Base-by-base conservation (phyloP, 2,113 vertebrate species). In the Calidris pygmaea region DNA sequence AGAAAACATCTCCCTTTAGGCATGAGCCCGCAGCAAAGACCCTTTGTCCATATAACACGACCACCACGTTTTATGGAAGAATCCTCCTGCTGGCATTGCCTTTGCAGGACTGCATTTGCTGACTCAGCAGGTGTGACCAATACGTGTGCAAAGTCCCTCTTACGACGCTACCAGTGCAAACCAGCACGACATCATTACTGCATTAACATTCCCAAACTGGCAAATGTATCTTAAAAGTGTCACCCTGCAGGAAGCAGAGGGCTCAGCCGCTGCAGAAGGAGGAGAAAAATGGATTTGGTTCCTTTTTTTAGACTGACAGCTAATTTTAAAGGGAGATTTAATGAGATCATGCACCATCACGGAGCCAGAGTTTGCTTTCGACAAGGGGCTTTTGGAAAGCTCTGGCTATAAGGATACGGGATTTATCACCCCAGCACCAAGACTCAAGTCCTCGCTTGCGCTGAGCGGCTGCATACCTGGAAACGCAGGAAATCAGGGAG, bases 321-420 rank as follows among this genome's bases (percentile, higher is more conserved):
- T 84, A 7, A 16, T 43, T 77, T 75, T 16, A 45, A 83, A 86
- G 37, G 67, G 86, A 74, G 29, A 50, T 92, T 84, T 62, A 43
- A 55, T 1, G 27, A 86, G 68, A 52, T 63, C 55, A 47, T 0
- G 1, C 39, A 24, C 67, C 43, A 41, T 3, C 85, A 34, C 0
- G 0, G 24, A 53, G 65, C 9, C 24, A 27, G 72, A 65, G 75
- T 60, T 73, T 48, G 18, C 72, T 62, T 53, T 60, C 0, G 3
- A 78, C 30, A 24, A 34, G 30, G 48, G 35, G 22, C 27, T 86
- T 59, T 89, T 14, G 77, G 67, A 72, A 53, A 89, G 59, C 45
- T 66, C 58, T 35, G 0, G 4, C 27, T 52, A 17, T 22, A 58
- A 78, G 53, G 43, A 68, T 6, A 4, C 41, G 45, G 60, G 47